phyloP scores from a whole-genome alignment of 64 coral and sea anemone genomes.

The Hydrozoanthus tunicans region DNA sequence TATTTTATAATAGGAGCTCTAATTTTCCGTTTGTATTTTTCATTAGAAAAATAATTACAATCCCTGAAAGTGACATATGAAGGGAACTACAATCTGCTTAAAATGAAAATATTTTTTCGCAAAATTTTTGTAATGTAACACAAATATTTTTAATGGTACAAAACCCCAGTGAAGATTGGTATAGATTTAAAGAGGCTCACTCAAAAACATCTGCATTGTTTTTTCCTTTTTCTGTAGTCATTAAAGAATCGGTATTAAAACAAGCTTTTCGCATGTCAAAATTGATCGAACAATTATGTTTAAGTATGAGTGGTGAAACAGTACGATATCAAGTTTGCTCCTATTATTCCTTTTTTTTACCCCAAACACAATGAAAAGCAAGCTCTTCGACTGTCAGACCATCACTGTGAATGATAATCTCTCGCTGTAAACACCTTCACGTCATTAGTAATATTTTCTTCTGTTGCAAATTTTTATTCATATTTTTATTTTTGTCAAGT shows the following conservation, averaged over 20 bases:
- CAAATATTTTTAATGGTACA: background rate
- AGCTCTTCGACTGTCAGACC: no score
- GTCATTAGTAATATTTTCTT: background rate
- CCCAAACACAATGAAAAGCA: background rate
- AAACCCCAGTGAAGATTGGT: background rate
- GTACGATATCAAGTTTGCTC: background rate
- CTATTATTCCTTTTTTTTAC: background rate
- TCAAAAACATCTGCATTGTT: background rate
- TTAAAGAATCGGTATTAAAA: background rate
- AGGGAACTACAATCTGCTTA: background rate
- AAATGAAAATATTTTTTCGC: background rate
- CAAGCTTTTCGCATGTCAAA: background rate
- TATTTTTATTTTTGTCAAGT: background rate
- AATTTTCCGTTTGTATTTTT: background rate
- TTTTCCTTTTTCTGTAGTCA: background rate
- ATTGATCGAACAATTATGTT: background rate
- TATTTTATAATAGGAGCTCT: background rate
- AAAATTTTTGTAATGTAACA: no score
- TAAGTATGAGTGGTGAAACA: background rate
- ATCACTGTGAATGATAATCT: background rate
- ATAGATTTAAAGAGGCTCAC: background rate
- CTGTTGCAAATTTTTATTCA: slow-evolving; percentile 21
- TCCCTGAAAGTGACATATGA: background rate
- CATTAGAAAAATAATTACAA: background rate
- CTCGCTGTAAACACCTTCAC: background rate